phyloP scores from a whole-genome alignment of 2,113 vertebrate species.

The Isichthys henryi region DNA sequence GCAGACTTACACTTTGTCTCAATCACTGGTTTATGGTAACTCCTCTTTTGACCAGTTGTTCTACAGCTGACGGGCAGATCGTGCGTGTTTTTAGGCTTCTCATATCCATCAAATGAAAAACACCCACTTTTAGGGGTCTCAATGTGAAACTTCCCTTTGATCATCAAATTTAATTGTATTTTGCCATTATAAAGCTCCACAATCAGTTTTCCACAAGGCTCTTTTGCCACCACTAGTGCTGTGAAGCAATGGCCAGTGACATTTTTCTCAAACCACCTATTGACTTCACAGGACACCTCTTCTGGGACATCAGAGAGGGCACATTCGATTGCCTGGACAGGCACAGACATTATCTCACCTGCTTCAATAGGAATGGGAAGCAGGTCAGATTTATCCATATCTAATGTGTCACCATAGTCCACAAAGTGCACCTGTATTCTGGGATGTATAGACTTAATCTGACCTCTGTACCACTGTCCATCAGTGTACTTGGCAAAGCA shows the following conservation, averaged over 20 bases:
- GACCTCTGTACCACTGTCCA: constrained; percentile 78
- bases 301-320: constrained; percentile 67
- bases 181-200: constrained; percentile 75
- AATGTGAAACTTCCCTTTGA: constrained; percentile 62
- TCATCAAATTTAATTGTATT: constrained; percentile 67
- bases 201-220: constrained; percentile 71
- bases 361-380: constrained; percentile 74
- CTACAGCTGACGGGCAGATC: constrained; percentile 6
- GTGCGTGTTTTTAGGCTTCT: constrained; percentile 20
- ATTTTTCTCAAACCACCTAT: constrained; percentile 68
- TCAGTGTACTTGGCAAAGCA: constrained; percentile 84
- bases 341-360: constrained; percentile 69
- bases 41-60: background rate
- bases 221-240: constrained; percentile 73
- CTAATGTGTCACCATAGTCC: constrained; percentile 80
- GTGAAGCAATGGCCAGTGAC: constrained; percentile 60
- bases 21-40: background rate
- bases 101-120: constrained; percentile 10
- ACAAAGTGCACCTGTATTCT: constrained; percentile 74
- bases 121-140: constrained; percentile 27
- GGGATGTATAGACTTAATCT: constrained; percentile 57
- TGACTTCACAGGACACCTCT: constrained; percentile 55
- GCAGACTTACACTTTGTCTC: background rate
- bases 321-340: constrained; percentile 82
- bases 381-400: constrained; percentile 58